Percentiles rank a stretch among this genome's conserved stretches.
Conservation (phyloP, 2,888 invertebrate species). For the Actias luna region DNA sequence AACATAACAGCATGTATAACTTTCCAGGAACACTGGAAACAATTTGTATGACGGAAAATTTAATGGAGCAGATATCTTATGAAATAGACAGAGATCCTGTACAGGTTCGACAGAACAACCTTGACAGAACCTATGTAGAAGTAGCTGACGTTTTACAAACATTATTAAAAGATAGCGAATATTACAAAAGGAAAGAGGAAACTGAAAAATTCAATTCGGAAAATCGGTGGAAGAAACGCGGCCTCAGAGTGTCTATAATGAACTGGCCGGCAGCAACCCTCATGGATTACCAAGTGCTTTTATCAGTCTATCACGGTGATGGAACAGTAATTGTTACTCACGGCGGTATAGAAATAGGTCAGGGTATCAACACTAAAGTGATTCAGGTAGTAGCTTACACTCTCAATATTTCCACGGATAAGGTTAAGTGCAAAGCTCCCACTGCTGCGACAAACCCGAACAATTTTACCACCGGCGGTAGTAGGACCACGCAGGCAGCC, state of each 20-base stretch:
- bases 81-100: constrained; percentile 79
- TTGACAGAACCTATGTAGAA: constrained; percentile 66
- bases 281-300: constrained; percentile 80
- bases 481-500: constrained; percentile 60
- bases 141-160: constrained; percentile 49
- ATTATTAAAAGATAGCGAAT: constrained; percentile 66
- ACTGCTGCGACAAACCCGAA: constrained; percentile 85
- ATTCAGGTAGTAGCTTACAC: constrained; percentile 85
- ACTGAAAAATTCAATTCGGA: constrained; percentile 83
- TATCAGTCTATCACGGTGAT: constrained; percentile 87
- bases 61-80: constrained; percentile 85
- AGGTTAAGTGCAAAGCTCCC: constrained; percentile 84
- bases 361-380: constrained; percentile 88
- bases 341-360: constrained; percentile 89
- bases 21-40: constrained; percentile 83
- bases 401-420: constrained; percentile 84
- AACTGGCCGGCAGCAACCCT: constrained; percentile 81
- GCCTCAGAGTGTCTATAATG: constrained; percentile 85
- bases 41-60: constrained; percentile 81
- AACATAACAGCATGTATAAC: background rate
- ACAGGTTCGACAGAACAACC: constrained; percentile 66
- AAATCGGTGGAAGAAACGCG: constrained; percentile 91
- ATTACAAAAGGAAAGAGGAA: constrained; percentile 75
- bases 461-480: constrained; percentile 84
- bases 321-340: constrained; percentile 87